Conservation (phyloP, 1,140 invertebrate genomes). For the Formica selysi region DNA sequence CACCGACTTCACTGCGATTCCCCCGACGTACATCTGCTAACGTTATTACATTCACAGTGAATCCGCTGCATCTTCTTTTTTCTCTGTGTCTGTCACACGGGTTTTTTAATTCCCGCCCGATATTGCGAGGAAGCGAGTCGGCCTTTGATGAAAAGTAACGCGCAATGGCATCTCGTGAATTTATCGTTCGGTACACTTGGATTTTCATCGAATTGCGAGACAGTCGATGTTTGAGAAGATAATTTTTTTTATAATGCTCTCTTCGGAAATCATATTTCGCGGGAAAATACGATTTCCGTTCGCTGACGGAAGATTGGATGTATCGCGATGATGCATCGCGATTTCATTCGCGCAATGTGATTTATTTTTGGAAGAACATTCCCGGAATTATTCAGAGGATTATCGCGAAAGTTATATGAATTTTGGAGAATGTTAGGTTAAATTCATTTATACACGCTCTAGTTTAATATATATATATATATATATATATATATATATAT, state of each 20-base stretch:
- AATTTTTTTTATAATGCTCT: conserved; percentile 5
- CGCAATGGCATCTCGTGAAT: background rate
- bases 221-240: background rate
- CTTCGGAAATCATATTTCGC: background rate
- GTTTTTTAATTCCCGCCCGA: background rate
- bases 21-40: too few species aligned
- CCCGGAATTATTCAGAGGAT: background rate
- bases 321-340: background rate
- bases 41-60: conserved; percentile 16
- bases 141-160: conserved; percentile 5
- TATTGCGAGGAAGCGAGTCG: background rate
- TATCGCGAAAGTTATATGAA: background rate
- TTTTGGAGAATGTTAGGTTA: background rate
- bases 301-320: too few species aligned
- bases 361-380: background rate
- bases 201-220: background rate
- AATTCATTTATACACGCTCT: background rate
- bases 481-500: too few species aligned
- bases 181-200: background rate
- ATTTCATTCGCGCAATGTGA: background rate
- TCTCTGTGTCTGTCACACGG: background rate
- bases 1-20: conserved; percentile 12
- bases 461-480: background rate
- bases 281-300: background rate
- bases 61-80: background rate